These are phyloP conservation scores for Sebastes minor DNA, from an alignment of 2,797 vertebrate species.

Conservation along the genomic window DNA sequence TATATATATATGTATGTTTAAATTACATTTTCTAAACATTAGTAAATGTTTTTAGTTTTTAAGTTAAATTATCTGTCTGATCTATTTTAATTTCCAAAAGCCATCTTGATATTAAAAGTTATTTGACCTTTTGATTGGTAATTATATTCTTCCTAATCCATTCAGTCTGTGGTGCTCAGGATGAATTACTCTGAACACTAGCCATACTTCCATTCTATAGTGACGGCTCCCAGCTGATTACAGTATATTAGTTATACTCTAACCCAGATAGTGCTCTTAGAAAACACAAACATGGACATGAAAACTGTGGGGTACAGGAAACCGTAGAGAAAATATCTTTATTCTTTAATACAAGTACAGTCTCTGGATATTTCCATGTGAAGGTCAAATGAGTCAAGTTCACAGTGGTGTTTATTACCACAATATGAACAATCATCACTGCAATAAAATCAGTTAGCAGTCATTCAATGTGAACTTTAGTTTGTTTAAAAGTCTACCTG, in stretches of 20 bases:
- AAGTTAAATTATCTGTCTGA: background rate
- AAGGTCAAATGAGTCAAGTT: background rate
- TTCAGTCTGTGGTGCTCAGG: background rate
- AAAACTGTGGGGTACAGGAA: background rate
- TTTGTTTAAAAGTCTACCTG: background rate
- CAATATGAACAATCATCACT: background rate
- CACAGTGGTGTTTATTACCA: background rate
- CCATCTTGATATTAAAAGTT: background rate
- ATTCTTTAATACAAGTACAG: slow-evolving; percentile 10
- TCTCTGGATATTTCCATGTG: background rate
- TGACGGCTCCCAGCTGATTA: background rate
- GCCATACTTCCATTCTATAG: background rate
- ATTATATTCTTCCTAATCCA: background rate
- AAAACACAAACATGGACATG: background rate
- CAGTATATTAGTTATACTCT: background rate
- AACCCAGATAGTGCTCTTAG: background rate
- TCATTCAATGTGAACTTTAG: slow-evolving; percentile 12
- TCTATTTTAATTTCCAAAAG: background rate
- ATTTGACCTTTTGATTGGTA: background rate
- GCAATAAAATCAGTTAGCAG: background rate
- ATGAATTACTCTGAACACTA: background rate
- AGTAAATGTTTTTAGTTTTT: background rate
- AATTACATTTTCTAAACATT: background rate
- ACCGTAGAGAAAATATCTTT: background rate
- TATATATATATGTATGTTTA: background rate